Conservation (phyloP, 1,140 invertebrate species). For the Lucilia sericata region DNA sequence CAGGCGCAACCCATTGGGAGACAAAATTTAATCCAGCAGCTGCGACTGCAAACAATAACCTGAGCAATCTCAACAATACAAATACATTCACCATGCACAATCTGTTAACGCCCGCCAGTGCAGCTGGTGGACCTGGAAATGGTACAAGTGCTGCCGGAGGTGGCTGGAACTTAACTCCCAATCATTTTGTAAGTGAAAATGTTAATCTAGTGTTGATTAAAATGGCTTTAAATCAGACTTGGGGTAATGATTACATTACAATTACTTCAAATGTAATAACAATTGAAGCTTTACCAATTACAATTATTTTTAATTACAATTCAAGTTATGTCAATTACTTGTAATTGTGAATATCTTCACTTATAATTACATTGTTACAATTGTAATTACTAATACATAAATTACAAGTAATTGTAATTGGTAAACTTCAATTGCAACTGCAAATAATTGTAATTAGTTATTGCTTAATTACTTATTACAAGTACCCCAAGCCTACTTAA, state of each 20-base stretch:
- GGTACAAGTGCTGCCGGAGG: conserved; percentile 41
- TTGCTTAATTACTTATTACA: too few species aligned
- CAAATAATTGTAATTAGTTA: too few species aligned
- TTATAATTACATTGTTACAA: too few species aligned
- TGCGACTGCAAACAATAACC: conserved; percentile 54
- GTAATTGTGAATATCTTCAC: too few species aligned
- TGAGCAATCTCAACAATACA: conserved; percentile 58
- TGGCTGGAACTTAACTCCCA: conserved; percentile 62
- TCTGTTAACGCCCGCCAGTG: conserved; percentile 56
- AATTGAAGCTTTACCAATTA: not conserved
- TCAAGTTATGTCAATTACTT: not conserved
- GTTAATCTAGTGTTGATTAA: too few species aligned
- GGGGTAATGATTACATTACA: too few species aligned
- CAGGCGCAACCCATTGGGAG: conserved; percentile 58
- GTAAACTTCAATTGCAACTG: too few species aligned
- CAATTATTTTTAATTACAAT: not conserved
- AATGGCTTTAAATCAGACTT: not conserved
- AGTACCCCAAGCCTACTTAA: too few species aligned
- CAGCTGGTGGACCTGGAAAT: conserved; percentile 9
- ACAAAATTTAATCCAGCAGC: conserved; percentile 54
- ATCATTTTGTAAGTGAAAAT: conserved; percentile 55
- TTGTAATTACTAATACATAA: too few species aligned
- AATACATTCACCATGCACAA: conserved; percentile 65
- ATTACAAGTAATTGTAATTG: too few species aligned
- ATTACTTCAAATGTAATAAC: too few species aligned